phyloP scores from a whole-genome alignment of 2,797 vertebrate species.

The Lutra lutra region DNA sequence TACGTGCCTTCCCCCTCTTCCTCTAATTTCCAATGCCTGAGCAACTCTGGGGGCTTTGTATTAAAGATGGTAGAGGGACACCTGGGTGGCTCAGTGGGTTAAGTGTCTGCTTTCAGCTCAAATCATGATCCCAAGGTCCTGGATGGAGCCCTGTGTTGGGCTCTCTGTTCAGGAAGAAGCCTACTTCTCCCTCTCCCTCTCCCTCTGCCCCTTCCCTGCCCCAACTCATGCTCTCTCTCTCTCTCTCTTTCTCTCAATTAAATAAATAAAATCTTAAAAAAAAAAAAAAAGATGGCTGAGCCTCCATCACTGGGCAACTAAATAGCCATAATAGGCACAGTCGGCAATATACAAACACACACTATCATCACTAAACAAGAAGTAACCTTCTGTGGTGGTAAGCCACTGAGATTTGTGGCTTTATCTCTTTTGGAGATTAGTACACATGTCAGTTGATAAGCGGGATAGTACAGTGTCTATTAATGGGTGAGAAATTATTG shows the following conservation, averaged over 20 bases:
- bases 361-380: background rate
- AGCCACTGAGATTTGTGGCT: background rate
- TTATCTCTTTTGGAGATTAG: background rate
- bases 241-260: background rate
- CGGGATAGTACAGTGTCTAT: background rate
- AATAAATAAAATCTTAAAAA: background rate
- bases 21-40: background rate
- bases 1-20: background rate
- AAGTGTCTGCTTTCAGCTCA: background rate
- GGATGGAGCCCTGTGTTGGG: background rate
- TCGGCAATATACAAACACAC: background rate
- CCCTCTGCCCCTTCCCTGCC: background rate
- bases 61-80: background rate
- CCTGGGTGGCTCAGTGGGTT: background rate
- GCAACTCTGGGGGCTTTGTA: background rate
- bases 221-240: background rate
- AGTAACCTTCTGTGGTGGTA: background rate
- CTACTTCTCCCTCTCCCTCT: background rate
- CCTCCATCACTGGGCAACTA: background rate
- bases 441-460: background rate
- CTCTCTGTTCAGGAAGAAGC: background rate
- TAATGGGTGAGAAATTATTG: background rate
- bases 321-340: background rate
- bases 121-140: background rate
- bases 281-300: background rate